phyloP scores from a whole-genome alignment of 2,888 invertebrate genomes.

The Hirtodrosophila trivittata region DNA sequence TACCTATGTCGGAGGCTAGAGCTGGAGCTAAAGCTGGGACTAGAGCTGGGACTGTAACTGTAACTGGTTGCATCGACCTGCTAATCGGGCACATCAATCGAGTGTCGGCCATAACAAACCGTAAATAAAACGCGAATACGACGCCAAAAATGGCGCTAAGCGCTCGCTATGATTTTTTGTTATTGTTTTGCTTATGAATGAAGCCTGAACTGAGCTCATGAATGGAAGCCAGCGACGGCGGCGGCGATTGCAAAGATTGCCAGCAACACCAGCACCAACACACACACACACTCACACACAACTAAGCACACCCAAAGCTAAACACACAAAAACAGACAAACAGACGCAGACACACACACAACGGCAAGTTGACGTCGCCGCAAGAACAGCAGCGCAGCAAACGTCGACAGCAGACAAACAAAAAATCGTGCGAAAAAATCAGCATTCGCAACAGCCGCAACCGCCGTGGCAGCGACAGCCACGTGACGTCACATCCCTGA shows the following conservation, averaged over 20 bases:
- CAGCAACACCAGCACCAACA: constrained; percentile 11
- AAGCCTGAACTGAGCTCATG: constrained; percentile 42
- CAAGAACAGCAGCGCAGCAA: constrained; percentile 72
- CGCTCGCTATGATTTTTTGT: constrained; percentile 13
- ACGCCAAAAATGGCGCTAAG: constrained; percentile 56
- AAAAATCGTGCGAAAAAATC: constrained; percentile 57
- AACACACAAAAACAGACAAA: constrained; percentile 5
- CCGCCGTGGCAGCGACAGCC: constrained; percentile 25
- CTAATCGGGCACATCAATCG: constrained; percentile 60
- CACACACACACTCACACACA: constrained; percentile 11
- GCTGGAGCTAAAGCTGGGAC: background rate
- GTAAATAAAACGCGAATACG: constrained; percentile 48
- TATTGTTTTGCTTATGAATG: constrained; percentile 47
- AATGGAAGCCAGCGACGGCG: constrained; percentile 38
- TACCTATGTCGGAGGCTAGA: background rate
- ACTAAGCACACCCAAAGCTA: constrained; percentile 5
- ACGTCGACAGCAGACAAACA: constrained; percentile 33
- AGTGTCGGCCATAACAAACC: constrained; percentile 53
- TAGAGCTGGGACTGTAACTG: constrained; percentile 26
- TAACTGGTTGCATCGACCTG: constrained; percentile 43
- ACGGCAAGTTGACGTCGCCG: constrained; percentile 41
- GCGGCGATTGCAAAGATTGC: constrained; percentile 47
- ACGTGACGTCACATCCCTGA: constrained; percentile 53
- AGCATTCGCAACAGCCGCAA: constrained; percentile 24
- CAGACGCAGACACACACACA: constrained; percentile 42